These are phyloP conservation scores for Sciaenops ocellatus DNA, from an alignment of 2,797 vertebrate genomes.

Conservation along the genomic window DNA sequence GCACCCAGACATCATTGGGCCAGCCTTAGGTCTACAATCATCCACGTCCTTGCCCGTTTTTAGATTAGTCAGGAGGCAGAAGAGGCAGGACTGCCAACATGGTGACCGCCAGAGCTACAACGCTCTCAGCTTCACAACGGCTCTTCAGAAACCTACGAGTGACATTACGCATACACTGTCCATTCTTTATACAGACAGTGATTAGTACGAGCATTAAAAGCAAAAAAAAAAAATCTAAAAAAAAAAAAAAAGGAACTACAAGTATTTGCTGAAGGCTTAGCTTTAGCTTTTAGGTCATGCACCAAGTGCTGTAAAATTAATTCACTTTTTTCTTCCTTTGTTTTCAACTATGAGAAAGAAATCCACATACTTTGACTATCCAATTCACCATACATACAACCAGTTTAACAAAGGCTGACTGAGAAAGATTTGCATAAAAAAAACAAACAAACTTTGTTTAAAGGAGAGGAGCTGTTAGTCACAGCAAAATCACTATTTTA, in stretches of 20 bases:
- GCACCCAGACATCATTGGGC: no score
- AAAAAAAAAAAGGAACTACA: neutral
- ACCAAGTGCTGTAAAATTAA: slow-evolving; percentile 5
- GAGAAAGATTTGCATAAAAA: slow-evolving; percentile 3
- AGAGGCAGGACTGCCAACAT: no score
- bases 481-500: slow-evolving; percentile 2
- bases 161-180: no score
- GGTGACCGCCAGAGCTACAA: no score
- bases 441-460: neutral
- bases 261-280: neutral
- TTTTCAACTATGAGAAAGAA: neutral
- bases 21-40: no score
- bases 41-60: no score
- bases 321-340: neutral
- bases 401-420: neutral
- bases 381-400: neutral
- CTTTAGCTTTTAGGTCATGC: neutral
- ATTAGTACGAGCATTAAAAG: neutral
- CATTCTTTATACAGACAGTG: no score
- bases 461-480: neutral
- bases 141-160: no score
- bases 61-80: no score
- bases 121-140: no score
- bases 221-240: neutral
- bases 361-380: neutral